Evolutionary conservation across 2,797 vertebrate species (phyloP).

Genomic region (Acestrorhynchus altus): DNA sequence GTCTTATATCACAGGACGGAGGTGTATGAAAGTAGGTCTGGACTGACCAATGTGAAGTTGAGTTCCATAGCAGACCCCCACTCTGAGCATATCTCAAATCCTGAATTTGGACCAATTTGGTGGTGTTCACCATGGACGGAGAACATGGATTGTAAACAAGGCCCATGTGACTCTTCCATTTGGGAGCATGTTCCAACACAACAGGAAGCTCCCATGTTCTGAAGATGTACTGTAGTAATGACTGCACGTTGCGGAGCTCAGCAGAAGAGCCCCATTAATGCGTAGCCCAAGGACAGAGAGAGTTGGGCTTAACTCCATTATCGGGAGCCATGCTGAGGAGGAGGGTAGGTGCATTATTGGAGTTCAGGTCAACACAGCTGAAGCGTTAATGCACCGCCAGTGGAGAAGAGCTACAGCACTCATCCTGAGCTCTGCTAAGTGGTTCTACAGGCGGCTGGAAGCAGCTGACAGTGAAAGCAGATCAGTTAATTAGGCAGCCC

Average conservation of each 20-base stretch:
- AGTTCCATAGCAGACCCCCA: too few relatives aligned
- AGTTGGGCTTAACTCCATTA: slow-evolving; percentile 16
- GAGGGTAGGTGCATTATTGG: slow-evolving; percentile 36
- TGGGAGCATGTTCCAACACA: slow-evolving; percentile 6
- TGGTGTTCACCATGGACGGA: too few relatives aligned
- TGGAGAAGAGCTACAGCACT: slow-evolving; percentile 52
- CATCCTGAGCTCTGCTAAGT: slow-evolving; percentile 56
- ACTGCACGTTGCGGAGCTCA: slow-evolving; percentile 25
- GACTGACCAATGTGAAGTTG: too few relatives aligned
- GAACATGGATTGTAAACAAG: not conserved
- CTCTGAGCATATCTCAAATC: too few relatives aligned
- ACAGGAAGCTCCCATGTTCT: slow-evolving; percentile 27
- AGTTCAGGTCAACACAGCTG: slow-evolving; percentile 51
- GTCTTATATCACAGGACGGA: too few relatives aligned
- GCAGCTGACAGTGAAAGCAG: slow-evolving; percentile 74
- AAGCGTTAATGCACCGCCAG: slow-evolving; percentile 49
- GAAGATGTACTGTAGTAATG: slow-evolving; percentile 15
- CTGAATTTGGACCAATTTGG: too few relatives aligned
- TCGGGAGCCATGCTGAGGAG: slow-evolving; percentile 33
- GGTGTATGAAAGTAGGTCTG: too few relatives aligned
- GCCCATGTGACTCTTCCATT: not conserved
- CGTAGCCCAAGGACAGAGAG: slow-evolving; percentile 10
- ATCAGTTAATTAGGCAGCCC: slow-evolving; percentile 80
- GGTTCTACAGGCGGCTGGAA: slow-evolving; percentile 63
- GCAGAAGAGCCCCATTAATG: slow-evolving; percentile 41